These are phyloP conservation scores for Dermatemys mawii DNA, from an alignment of 2,113 vertebrate genomes.

Conservation along the genomic window DNA sequence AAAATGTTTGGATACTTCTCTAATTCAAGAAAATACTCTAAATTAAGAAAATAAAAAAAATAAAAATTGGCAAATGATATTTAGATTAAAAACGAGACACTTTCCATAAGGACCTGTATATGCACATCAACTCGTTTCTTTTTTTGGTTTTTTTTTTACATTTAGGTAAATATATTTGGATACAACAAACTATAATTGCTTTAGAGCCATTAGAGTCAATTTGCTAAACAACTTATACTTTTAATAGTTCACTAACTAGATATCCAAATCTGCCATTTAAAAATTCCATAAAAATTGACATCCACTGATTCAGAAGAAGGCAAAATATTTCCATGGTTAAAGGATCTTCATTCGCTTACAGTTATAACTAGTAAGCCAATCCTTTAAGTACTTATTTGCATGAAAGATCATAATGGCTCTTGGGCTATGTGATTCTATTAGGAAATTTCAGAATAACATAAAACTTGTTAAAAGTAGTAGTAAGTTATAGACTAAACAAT, in stretches of 20 bases:
- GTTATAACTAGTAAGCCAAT: background rate
- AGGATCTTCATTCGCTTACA: accelerated
- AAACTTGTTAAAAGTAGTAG: background rate
- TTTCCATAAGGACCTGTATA: background rate
- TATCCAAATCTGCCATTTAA: background rate
- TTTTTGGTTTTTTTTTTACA: background rate
- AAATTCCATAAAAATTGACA: background rate
- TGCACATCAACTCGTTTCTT: accelerated
- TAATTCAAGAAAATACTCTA: background rate
- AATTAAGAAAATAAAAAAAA: background rate
- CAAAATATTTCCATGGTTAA: accelerated
- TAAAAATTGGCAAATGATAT: background rate
- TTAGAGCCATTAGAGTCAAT: background rate
- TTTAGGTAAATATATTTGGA: background rate
- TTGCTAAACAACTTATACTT: background rate
- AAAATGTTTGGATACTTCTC: background rate
- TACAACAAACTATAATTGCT: background rate
- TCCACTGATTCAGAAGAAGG: background rate
- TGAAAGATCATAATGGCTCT: background rate
- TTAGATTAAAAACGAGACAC: background rate
- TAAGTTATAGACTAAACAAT: background rate
- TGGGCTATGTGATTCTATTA: background rate
- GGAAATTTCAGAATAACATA: background rate
- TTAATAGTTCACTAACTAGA: background rate
- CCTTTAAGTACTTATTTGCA: accelerated